Base-by-base conservation (phyloP, 1,140 invertebrate species). In the Pseudachorutes palmiensis region DNA sequence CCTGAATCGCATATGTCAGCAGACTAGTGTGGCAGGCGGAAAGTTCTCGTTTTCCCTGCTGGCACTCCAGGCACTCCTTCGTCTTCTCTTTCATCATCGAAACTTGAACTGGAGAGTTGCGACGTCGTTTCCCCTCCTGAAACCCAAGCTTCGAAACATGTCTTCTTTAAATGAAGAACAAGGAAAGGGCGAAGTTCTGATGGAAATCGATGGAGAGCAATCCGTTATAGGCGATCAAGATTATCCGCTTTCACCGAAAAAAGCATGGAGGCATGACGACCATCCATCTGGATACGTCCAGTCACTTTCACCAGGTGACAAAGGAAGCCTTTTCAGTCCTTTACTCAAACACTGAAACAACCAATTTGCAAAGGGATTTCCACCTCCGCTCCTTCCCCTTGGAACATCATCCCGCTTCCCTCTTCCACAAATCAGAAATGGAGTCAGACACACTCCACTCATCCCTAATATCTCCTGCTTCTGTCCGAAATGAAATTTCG, bases 101-200 rank as follows among this genome's bases (percentile, higher is more conserved):
- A 55, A 55, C 51, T 55, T 55, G 51, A 55, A 55, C 24, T 55
- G 36, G 36, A 45, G 9, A 12, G 36, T 45, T 45, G 36, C 9
- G 36, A 45, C 36, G 36, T 19, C 9, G 36, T 45, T 45, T 45
- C 36, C 36, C 36, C 19, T 45, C 36, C 36, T n/a, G n/a, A 41
- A 41, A 19, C 5, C 5, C 36, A 41, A 9, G 36, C 36, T 41
- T 9, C 5, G 19, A 19, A 19, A 41, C 36, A 24, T 5, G 24
- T 26, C 51, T 55, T 55, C 51, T 55, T 55, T 55, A 55, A 55
- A 55, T 55, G 51, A 55, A 55, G 51, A 55, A 55, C 51, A 55
- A 55, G 51, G 51, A 55, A 55, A 55, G 24, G 51, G 51, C 51
- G 24, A 55, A 14, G 51, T 55, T 22, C 9, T 24, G 12, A 55